phyloP scores from a whole-genome alignment of 2,888 invertebrate species.

The Conistra vaccinii region DNA sequence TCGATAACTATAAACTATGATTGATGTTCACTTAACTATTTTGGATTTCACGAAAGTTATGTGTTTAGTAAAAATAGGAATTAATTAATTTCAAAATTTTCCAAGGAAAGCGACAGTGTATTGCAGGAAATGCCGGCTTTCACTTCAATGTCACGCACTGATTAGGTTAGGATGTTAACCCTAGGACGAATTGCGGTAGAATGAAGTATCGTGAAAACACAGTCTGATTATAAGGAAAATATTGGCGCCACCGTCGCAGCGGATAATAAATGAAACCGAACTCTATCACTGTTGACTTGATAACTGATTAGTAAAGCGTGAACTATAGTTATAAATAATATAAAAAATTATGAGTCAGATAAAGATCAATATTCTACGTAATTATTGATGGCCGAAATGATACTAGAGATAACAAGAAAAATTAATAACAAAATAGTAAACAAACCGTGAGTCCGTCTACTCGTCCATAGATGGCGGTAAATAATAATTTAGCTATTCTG shows the following conservation, averaged over 20 bases:
- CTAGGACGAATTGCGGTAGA: constrained; percentile 88
- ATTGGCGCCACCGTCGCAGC: constrained; percentile 86
- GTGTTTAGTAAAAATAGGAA: constrained; percentile 65
- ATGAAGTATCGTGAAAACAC: constrained; percentile 90
- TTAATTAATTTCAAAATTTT: constrained; percentile 70
- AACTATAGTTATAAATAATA: constrained; percentile 15
- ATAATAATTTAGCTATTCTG: constrained; percentile 65
- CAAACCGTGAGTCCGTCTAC: constrained; percentile 29
- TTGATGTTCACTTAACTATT: constrained; percentile 64
- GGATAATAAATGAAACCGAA: constrained; percentile 75
- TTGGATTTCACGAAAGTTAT: constrained; percentile 67
- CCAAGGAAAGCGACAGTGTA: constrained; percentile 64
- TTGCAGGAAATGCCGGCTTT: constrained; percentile 79
- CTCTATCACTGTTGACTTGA: constrained; percentile 49
- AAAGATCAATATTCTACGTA: constrained; percentile 18
- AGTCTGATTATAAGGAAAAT: constrained; percentile 89
- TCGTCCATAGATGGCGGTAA: constrained; percentile 59
- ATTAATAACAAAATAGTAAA: not conserved
- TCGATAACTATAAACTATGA: constrained; percentile 75
- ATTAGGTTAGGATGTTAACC: constrained; percentile 85
- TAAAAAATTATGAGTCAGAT: constrained; percentile 10
- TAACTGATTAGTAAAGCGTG: constrained; percentile 40
- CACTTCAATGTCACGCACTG: constrained; percentile 87
- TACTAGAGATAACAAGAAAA: constrained; percentile 6
- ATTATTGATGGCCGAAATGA: not conserved